Percentiles rank a stretch among this genome's conserved stretches.
Evolutionary conservation across 1,140 invertebrate genomes (phyloP).

Genomic region (Aphis craccivora): DNA sequence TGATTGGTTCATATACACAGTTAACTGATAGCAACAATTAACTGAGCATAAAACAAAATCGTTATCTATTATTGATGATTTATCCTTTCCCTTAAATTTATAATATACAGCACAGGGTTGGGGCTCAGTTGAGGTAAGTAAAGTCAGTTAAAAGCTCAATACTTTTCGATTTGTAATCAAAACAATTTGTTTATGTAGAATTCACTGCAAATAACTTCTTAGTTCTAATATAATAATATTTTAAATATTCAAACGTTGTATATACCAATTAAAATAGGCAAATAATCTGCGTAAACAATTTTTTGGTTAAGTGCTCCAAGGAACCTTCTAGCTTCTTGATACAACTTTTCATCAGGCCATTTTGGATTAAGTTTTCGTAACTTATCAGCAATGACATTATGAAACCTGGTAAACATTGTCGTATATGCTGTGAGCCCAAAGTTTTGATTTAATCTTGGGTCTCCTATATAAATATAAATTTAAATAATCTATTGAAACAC

Average conservation of each 20-base stretch:
- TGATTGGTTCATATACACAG: too few relatives aligned
- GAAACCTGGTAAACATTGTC: conserved; percentile 79
- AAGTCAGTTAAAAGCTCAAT: too few relatives aligned
- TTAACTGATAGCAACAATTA: too few relatives aligned
- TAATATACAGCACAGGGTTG: too few relatives aligned
- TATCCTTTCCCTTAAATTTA: neutral
- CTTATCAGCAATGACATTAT: conserved; percentile 77
- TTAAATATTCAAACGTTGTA: too few relatives aligned
- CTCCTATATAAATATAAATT: conserved; percentile 67
- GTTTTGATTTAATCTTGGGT: conserved; percentile 81
- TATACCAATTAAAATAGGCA: conserved; percentile 79
- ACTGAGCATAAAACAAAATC: neutral
- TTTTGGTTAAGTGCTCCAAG: conserved; percentile 84
- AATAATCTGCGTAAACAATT: conserved; percentile 86
- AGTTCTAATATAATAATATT: too few relatives aligned
- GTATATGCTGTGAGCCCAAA: conserved; percentile 84
- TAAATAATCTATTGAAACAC: neutral
- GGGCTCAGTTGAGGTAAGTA: too few relatives aligned
- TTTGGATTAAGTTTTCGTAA: conserved; percentile 75
- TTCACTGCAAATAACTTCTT: too few relatives aligned
- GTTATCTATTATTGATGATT: neutral
- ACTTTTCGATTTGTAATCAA: too few relatives aligned
- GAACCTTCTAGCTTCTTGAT: conserved; percentile 81
- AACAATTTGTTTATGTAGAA: too few relatives aligned
- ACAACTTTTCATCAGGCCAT: conserved; percentile 84